Evolutionary conservation across 2,797 vertebrate species (phyloP).

Genomic region (Amblyraja radiata): DNA sequence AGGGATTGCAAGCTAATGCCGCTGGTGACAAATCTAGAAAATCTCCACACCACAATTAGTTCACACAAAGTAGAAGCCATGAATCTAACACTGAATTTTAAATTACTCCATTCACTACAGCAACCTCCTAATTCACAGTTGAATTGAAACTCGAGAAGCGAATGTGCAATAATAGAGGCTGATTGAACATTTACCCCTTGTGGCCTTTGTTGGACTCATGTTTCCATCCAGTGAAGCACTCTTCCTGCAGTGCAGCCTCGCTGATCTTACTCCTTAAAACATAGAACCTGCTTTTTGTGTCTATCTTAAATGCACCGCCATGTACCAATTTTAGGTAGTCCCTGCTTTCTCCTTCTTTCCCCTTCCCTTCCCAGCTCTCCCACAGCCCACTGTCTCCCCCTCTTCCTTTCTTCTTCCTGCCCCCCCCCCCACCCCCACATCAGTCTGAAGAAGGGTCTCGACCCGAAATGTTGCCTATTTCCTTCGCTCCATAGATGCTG

Average conservation of each 20-base stretch:
- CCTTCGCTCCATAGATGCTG: too few relatives aligned
- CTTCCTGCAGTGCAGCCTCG: background rate
- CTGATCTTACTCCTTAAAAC: background rate
- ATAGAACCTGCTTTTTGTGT: background rate
- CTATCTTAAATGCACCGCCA: too few relatives aligned
- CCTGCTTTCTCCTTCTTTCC: too few relatives aligned
- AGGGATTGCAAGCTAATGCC: background rate
- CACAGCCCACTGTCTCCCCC: too few relatives aligned
- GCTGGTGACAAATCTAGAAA: background rate
- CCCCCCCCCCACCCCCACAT: too few relatives aligned
- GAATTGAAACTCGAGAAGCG: background rate
- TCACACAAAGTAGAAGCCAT: background rate
- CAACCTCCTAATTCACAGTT: background rate
- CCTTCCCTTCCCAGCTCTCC: too few relatives aligned
- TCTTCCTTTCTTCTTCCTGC: too few relatives aligned
- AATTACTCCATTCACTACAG: background rate
- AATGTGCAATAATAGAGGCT: background rate
- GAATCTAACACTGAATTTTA: too few relatives aligned
- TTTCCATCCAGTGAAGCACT: background rate
- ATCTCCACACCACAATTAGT: background rate
- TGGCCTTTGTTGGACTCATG: background rate
- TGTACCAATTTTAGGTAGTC: too few relatives aligned
- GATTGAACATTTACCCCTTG: background rate
- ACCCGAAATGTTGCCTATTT: too few relatives aligned
- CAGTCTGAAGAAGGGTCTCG: too few relatives aligned